A percentile compares a stretch with the other conserved stretches of the same genome.
Evolutionary conservation across 2,888 invertebrate species (phyloP).

Genomic region (Tetrapedia diversipes): DNA sequence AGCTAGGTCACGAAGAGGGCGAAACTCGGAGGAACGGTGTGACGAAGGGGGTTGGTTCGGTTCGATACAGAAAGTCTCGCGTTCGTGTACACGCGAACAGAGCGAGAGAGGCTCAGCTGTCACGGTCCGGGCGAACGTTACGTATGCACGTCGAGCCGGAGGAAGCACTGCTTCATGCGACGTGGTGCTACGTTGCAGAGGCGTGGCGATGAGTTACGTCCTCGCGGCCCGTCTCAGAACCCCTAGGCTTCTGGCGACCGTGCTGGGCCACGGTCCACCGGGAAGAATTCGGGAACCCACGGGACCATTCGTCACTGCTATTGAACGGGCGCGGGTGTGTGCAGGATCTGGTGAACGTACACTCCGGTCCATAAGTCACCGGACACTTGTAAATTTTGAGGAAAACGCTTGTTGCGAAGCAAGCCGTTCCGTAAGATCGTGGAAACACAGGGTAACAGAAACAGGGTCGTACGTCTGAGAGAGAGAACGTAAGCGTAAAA

Average conservation of each 20-base stretch:
- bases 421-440: too few relatives aligned
- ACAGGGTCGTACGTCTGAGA: too few relatives aligned
- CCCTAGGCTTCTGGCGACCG: conserved; percentile 41
- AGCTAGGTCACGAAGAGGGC: conserved; percentile 25
- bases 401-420: too few relatives aligned
- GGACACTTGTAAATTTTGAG: too few relatives aligned
- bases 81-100: conserved; percentile 53
- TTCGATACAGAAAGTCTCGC: conserved; percentile 51
- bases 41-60: conserved; percentile 1
- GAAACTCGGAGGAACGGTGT: conserved; percentile 3
- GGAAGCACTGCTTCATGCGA: conserved; percentile 58
- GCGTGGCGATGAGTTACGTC: conserved; percentile 77
- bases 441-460: too few relatives aligned
- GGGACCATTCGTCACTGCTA: conserved; percentile 48
- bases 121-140: conserved; percentile 38
- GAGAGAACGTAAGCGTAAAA: too few relatives aligned
- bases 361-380: too few relatives aligned
- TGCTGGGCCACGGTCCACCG: conserved; percentile 51
- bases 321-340: conserved; percentile 42
- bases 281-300: conserved; percentile 53
- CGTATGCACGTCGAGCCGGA: conserved; percentile 48
- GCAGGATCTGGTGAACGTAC: conserved; percentile 43
- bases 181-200: conserved; percentile 60
- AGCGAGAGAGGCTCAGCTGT: conserved; percentile 41
- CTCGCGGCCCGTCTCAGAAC: conserved; percentile 61